Conservation (phyloP, 2,797 vertebrate genomes). For the Pterois miles region DNA sequence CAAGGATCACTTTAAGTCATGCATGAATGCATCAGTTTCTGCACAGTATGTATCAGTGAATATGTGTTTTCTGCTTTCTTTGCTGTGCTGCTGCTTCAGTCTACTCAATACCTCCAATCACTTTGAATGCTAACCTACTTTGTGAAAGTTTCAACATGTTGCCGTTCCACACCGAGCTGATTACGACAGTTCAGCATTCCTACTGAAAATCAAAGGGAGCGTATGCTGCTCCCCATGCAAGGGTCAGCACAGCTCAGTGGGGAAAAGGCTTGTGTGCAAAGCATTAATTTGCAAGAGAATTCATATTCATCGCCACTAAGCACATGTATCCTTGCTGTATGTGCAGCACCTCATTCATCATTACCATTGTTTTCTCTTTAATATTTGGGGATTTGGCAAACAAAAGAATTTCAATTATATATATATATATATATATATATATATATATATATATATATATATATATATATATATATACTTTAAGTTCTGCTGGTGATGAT, state of each 20-base stretch:
- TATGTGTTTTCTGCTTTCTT: background rate
- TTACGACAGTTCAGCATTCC: slow-evolving; percentile 20
- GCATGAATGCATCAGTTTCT: background rate
- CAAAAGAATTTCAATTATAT: slow-evolving; percentile 21
- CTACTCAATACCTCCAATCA: background rate
- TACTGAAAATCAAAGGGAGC: slow-evolving; percentile 15
- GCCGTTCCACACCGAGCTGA: background rate
- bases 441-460: too few relatives aligned
- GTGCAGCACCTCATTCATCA: slow-evolving; percentile 42
- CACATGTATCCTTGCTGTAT: slow-evolving; percentile 30
- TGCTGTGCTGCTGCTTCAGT: background rate
- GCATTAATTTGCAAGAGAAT: slow-evolving; percentile 42
- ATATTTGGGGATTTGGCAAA: slow-evolving; percentile 21
- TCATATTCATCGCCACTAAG: slow-evolving; percentile 30
- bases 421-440: too few relatives aligned
- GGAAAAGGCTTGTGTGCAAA: slow-evolving; percentile 18
- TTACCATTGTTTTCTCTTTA: slow-evolving; percentile 34
- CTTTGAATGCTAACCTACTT: background rate
- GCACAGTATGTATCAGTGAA: background rate
- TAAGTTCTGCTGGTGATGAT: slow-evolving; percentile 36
- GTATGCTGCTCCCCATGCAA: background rate
- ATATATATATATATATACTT: too few relatives aligned
- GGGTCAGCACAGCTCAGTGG: slow-evolving; percentile 7
- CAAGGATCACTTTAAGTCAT: background rate
- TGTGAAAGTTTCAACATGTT: slow-evolving; percentile 25